Conservation (phyloP, 1,140 invertebrate species). For the Forficula auricularia region DNA sequence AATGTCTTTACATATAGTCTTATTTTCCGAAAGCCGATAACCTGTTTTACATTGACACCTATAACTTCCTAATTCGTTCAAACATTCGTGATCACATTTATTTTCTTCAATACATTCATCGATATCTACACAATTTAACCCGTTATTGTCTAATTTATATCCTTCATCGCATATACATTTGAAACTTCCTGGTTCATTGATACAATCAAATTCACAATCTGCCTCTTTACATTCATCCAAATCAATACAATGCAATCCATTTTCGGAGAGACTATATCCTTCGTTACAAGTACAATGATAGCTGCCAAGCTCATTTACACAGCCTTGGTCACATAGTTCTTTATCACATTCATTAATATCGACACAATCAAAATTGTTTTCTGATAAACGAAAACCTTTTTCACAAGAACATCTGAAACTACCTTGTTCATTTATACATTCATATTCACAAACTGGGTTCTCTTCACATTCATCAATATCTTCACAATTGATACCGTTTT, state of each 20-base stretch:
- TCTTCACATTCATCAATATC: slow-evolving; percentile 40
- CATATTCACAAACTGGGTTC: slow-evolving; percentile 33
- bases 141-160: slow-evolving; percentile 21
- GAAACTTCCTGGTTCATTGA: slow-evolving; percentile 24
- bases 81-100: slow-evolving; percentile 41
- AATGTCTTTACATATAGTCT: slow-evolving; percentile 28
- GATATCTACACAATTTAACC: slow-evolving; percentile 30
- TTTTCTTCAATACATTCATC: slow-evolving; percentile 40
- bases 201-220: slow-evolving; percentile 33
- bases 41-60: slow-evolving; percentile 41
- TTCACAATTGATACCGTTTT: slow-evolving; percentile 29
- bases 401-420: slow-evolving; percentile 27
- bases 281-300: slow-evolving; percentile 42
- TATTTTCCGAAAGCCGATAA: slow-evolving; percentile 24
- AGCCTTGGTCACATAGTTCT: slow-evolving; percentile 30
- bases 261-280: slow-evolving; percentile 25
- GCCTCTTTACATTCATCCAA: slow-evolving; percentile 47
- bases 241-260: slow-evolving; percentile 23
- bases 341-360: slow-evolving; percentile 29
- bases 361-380: slow-evolving; percentile 11
- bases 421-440: slow-evolving; percentile 36
- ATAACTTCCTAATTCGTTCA: slow-evolving; percentile 43
- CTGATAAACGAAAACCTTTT: slow-evolving; percentile 23
- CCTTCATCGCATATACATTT: slow-evolving; percentile 23
- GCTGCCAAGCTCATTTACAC: slow-evolving; percentile 25